Conservation (phyloP, 2,888 invertebrate species). For the Tineola bisselliella region DNA sequence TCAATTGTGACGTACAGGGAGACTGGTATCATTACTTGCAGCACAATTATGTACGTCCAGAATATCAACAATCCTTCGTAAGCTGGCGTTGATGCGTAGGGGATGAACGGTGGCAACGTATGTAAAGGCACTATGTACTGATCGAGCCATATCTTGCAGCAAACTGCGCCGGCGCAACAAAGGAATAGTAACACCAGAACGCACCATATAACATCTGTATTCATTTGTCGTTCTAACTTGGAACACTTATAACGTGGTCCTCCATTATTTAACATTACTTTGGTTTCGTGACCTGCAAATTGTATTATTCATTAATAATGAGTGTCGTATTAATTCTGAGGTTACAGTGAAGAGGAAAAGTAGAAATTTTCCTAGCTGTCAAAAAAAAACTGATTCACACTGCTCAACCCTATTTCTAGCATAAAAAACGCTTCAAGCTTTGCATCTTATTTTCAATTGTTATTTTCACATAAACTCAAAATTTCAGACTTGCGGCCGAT, state of each 20-base stretch:
- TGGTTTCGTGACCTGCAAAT: constrained; percentile 87
- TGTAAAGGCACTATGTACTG: constrained; percentile 50
- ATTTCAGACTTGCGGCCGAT: too few species aligned
- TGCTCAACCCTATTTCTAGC: too few species aligned
- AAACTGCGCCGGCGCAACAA: constrained; percentile 90
- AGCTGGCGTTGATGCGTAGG: constrained; percentile 67
- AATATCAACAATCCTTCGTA: constrained; percentile 87
- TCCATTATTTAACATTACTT: constrained; percentile 97
- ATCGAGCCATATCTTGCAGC: constrained; percentile 87
- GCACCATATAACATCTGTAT: constrained; percentile 96
- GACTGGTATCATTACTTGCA: constrained; percentile 97
- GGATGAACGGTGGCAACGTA: constrained; percentile 74
- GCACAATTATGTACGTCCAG: constrained; percentile 94
- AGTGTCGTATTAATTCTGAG: too few species aligned
- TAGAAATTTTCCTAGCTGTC: too few species aligned
- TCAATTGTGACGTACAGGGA: constrained; percentile 97
- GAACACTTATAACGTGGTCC: constrained; percentile 95
- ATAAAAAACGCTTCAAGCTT: too few species aligned
- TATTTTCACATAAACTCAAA: too few species aligned
- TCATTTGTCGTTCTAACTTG: constrained; percentile 91
- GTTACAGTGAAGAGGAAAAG: too few species aligned
- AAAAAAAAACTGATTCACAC: too few species aligned
- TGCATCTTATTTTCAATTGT: too few species aligned
- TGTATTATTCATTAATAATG: neutral
- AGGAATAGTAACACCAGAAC: constrained; percentile 89